A percentile compares a stretch with the other conserved stretches of the same genome.
Conservation (phyloP, 1,140 invertebrate species). For the Drosophila prosaltans region DNA sequence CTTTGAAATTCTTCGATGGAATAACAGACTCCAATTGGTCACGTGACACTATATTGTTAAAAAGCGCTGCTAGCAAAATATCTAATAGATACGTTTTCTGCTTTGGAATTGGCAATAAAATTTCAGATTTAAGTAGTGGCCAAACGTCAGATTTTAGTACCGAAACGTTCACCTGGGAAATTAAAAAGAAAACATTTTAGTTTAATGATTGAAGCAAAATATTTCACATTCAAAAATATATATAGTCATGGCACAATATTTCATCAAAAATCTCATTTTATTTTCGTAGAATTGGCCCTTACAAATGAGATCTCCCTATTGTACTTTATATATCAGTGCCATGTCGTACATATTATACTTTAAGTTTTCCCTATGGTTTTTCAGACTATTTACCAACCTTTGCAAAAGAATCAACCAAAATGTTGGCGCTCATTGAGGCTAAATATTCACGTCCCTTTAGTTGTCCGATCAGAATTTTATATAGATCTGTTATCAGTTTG, state of each 20-base stretch:
- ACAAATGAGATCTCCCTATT: too few species aligned
- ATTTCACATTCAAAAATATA: too few species aligned
- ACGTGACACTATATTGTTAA: constrained; percentile 16
- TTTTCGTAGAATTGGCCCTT: too few species aligned
- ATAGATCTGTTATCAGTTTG: constrained; percentile 30
- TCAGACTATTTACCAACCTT: constrained; percentile 18
- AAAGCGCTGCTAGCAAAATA: constrained; percentile 44
- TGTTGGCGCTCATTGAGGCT: constrained; percentile 34
- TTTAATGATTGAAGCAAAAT: background rate
- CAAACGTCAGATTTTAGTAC: constrained; percentile 41
- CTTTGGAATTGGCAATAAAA: constrained; percentile 31
- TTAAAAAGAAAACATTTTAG: background rate
- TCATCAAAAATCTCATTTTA: too few species aligned
- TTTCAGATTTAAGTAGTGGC: constrained; percentile 31
- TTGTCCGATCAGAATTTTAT: constrained; percentile 32
- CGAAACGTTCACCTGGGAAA: constrained; percentile 7
- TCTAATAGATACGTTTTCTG: constrained; percentile 43
- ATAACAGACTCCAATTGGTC: constrained; percentile 31
- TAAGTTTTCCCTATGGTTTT: too few species aligned
- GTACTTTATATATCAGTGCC: too few species aligned
- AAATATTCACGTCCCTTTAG: constrained; percentile 60
- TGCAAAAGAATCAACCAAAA: constrained; percentile 36
- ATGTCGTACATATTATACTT: too few species aligned
- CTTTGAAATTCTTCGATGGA: constrained; percentile 33
- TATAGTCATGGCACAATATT: too few species aligned